Base-by-base conservation (phyloP, 2,888 invertebrate species). In the Synanthedon myopaeformis region DNA sequence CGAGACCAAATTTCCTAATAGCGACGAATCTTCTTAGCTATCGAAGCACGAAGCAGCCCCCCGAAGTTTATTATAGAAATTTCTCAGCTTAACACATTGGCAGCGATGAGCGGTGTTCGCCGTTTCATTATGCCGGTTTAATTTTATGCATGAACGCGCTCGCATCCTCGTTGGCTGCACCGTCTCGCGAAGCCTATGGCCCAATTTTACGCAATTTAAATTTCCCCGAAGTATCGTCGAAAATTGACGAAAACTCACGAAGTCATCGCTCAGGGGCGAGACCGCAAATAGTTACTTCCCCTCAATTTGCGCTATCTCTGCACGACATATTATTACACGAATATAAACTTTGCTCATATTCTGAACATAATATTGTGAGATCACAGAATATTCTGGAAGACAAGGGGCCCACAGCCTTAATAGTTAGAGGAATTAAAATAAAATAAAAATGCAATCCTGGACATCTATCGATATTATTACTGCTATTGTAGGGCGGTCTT, bases 141-240 rank as follows among this genome's bases (percentile, higher is more conserved):
- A 88, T 86, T 88, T 88, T 85, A 84, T 82, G 86, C 85, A 82
- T 80, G 83, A 74, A 68, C 77, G 84, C 82, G 61, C 77, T 72
- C 74, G 72, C 74, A 74, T 56, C 64, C 62, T 61, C 63, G 59
- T 58, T 62, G 58, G 60, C 60, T 66, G 63, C 62, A 60, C 60
- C 55, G 55, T 49, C 14, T 45, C 23, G 51, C 54, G 54, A n/a
- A 17, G n/a, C 57, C 56, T 53, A 41, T 57, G 61, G 56, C 58
- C 57, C 61, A 60, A 62, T 62, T 62, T 62, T 57, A 57, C 57
- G 56, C 57, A 74, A 71, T 75, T 74, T 72, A 73, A 74, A 76
- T 70, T 72, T 61, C 58, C 57, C 57, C 55, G 55, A 53, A 53
- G 58, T 62, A 57, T 35, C 53, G 51, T 52, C 53, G 70, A 70